phyloP scores from a whole-genome alignment of 2,113 vertebrate genomes.

The Promerops cafer region DNA sequence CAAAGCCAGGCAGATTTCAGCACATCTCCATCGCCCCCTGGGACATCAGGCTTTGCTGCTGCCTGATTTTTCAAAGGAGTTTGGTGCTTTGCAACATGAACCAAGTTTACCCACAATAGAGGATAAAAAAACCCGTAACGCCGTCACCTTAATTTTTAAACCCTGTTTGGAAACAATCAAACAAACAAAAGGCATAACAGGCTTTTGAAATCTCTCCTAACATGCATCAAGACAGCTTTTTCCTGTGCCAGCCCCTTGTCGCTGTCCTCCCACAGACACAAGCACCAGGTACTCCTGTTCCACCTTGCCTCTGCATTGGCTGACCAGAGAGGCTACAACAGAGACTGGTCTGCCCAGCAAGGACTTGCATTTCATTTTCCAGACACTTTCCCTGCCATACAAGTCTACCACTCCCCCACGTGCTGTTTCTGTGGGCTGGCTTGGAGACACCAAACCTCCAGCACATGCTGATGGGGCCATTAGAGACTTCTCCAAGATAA shows the following conservation, averaged over 20 bases:
- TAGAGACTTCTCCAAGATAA: not conserved
- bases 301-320: not conserved
- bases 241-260: not conserved
- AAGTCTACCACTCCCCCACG: fast-evolving
- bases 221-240: not conserved
- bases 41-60: not conserved
- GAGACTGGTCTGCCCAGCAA: not conserved
- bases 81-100: not conserved
- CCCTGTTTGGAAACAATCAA: not conserved
- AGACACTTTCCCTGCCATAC: not conserved
- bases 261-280: not conserved
- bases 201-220: not conserved
- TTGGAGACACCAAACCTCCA: not conserved
- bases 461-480: not conserved
- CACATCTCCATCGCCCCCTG: not conserved
- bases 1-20: not conserved
- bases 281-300: not conserved
- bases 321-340: not conserved
- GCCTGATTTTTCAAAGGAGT: not conserved
- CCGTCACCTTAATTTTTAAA: not conserved
- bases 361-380: not conserved
- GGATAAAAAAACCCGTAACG: not conserved
- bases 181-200: not conserved
- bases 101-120: not conserved
- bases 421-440: not conserved